These are phyloP conservation scores for Microplitis demolitor DNA, from an alignment of 1,140 invertebrate species.

Conservation along the genomic window DNA sequence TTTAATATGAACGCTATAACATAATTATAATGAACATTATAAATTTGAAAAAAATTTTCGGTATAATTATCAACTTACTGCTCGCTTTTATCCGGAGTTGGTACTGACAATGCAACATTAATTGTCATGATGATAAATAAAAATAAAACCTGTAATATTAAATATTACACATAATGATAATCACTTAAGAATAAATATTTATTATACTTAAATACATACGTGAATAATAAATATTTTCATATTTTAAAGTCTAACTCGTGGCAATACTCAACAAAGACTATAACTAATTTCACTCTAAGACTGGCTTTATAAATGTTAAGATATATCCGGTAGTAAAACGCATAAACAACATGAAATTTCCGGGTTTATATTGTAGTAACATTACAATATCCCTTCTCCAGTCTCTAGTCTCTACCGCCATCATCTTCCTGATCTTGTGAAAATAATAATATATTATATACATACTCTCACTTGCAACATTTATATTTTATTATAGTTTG, in stretches of 20 bases:
- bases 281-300: not conserved
- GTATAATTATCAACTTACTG: slow-evolving; percentile 4
- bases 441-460: too few relatives aligned
- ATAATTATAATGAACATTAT: too few relatives aligned
- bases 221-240: slow-evolving; percentile 2
- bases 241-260: not conserved
- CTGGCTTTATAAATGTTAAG: slow-evolving; percentile 24
- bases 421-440: too few relatives aligned
- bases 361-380: slow-evolving; percentile 2
- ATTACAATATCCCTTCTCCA: not conserved
- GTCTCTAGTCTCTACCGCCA: too few relatives aligned
- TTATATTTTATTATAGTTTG: too few relatives aligned
- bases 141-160: too few relatives aligned
- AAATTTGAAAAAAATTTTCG: too few relatives aligned
- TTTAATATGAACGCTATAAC: slow-evolving; percentile 21
- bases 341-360: slow-evolving; percentile 13
- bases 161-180: not conserved
- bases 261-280: slow-evolving; percentile 18
- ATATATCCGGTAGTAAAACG: slow-evolving; percentile 4
- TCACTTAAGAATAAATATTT: not conserved
- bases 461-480: too few relatives aligned
- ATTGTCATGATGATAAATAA: too few relatives aligned
- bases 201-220: slow-evolving; percentile 8
- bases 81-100: not conserved
- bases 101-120: too few relatives aligned